A percentile compares a stretch with the other conserved stretches of the same genome.
phyloP scores from a whole-genome alignment of 2,113 vertebrate species.

The Etheostoma spectabile region DNA sequence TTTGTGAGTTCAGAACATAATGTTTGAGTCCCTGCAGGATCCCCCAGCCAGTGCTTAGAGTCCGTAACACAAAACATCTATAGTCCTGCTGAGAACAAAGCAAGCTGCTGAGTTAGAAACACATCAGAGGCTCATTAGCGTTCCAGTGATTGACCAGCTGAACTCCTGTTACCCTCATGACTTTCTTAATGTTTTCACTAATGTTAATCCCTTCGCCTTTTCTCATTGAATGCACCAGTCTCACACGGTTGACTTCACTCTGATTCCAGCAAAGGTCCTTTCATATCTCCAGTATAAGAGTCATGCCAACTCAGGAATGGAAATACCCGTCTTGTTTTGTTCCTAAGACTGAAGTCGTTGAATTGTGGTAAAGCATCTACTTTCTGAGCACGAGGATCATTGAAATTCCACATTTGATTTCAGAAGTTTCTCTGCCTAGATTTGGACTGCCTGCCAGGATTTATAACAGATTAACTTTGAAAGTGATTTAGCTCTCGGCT shows the following conservation, averaged over 20 bases:
- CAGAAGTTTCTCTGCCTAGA: conserved; percentile 69
- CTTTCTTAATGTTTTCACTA: conserved; percentile 10
- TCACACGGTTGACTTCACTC: conserved; percentile 8
- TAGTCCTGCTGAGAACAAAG: conserved; percentile 65
- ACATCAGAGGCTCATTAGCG: conserved; percentile 61
- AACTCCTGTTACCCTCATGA: conserved; percentile 59
- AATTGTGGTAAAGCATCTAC: conserved; percentile 37
- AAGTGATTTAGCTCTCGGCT: conserved; percentile 74
- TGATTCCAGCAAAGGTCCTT: conserved; percentile 20
- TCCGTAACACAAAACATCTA: conserved; percentile 38
- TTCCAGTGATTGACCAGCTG: conserved; percentile 63
- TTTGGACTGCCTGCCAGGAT: conserved; percentile 72
- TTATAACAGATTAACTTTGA: conserved; percentile 78
- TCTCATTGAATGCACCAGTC: background rate
- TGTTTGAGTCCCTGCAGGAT: conserved; percentile 15
- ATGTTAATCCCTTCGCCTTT: background rate
- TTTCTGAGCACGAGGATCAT: conserved; percentile 43
- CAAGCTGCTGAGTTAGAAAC: conserved; percentile 42
- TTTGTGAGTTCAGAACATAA: conserved; percentile 3
- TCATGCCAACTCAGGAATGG: conserved; percentile 1
- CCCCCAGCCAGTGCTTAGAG: conserved; percentile 15
- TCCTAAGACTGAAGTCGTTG: background rate
- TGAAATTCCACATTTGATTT: conserved; percentile 71
- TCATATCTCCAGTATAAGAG: background rate
- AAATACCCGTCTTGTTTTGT: conserved; percentile 27